A percentile compares a stretch with the other conserved stretches of the same genome.
Conservation (phyloP, 2,797 vertebrate genomes). For the Anguilla marmorata region DNA sequence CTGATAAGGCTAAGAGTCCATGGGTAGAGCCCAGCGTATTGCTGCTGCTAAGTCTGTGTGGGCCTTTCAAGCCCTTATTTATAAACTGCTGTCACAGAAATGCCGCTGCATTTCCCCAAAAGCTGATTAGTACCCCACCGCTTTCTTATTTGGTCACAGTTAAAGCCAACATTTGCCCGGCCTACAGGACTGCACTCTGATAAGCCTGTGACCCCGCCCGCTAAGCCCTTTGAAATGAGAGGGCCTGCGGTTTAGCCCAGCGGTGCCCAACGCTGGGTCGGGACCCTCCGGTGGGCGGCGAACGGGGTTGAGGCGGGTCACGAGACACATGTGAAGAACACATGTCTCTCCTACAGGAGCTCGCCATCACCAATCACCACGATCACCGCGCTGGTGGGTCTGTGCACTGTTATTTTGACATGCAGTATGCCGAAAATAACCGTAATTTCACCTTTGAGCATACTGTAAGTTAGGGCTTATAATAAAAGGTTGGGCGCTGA, state of each 20-base stretch:
- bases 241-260: background rate
- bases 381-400: background rate
- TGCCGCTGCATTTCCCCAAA: background rate
- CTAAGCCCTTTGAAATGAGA: slow-evolving; percentile 9
- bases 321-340: background rate
- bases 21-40: background rate
- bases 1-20: background rate
- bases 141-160: background rate
- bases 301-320: background rate
- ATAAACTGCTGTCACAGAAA: background rate
- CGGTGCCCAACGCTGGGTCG: background rate
- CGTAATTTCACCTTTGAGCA: background rate
- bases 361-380: background rate
- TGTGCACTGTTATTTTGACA: background rate
- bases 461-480: background rate
- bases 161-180: slow-evolving; percentile 23
- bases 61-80: background rate
- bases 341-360: background rate
- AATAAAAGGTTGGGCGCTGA: background rate
- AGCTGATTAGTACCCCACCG: background rate
- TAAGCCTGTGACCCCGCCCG: background rate
- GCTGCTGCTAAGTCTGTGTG: background rate
- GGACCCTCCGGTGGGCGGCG: background rate
- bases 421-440: background rate
- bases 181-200: background rate